phyloP scores from a whole-genome alignment of 2,888 invertebrate genomes.

The Apamea crenata region DNA sequence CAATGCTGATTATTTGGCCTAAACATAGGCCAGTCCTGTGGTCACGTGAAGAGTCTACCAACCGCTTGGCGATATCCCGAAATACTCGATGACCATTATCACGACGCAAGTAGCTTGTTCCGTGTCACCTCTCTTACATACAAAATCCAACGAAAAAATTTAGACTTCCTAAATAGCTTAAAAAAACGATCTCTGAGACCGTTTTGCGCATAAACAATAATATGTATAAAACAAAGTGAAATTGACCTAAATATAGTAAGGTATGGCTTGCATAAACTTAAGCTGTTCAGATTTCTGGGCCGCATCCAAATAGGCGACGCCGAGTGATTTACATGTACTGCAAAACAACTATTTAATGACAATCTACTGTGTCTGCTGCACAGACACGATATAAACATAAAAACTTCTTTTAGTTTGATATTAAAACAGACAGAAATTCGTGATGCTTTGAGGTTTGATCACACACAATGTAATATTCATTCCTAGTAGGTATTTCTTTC shows the following conservation, averaged over 20 bases:
- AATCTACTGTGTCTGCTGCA: slow-evolving; percentile 51
- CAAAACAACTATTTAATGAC: slow-evolving; percentile 76
- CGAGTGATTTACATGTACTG: slow-evolving; percentile 76
- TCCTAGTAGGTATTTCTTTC: background rate
- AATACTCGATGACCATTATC: background rate
- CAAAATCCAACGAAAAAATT: background rate
- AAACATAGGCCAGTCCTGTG: background rate
- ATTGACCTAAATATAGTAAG: slow-evolving; percentile 81
- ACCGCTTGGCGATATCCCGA: background rate
- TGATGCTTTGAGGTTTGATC: slow-evolving; percentile 5
- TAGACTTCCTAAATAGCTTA: background rate
- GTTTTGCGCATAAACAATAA: slow-evolving; percentile 72
- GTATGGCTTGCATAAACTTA: slow-evolving; percentile 77
- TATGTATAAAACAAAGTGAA: slow-evolving; percentile 70
- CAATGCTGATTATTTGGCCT: background rate
- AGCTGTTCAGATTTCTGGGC: slow-evolving; percentile 77
- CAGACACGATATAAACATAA: slow-evolving; percentile 12
- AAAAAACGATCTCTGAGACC: slow-evolving; percentile 18
- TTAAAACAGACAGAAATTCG: background rate
- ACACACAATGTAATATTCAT: background rate
- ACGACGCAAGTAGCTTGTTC: background rate
- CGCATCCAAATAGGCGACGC: slow-evolving; percentile 75
- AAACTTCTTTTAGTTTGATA: slow-evolving; percentile 2
- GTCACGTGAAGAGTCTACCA: background rate
- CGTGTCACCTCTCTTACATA: background rate